Base-by-base conservation (phyloP, 2,113 vertebrate species). In the Rattus rattus region DNA sequence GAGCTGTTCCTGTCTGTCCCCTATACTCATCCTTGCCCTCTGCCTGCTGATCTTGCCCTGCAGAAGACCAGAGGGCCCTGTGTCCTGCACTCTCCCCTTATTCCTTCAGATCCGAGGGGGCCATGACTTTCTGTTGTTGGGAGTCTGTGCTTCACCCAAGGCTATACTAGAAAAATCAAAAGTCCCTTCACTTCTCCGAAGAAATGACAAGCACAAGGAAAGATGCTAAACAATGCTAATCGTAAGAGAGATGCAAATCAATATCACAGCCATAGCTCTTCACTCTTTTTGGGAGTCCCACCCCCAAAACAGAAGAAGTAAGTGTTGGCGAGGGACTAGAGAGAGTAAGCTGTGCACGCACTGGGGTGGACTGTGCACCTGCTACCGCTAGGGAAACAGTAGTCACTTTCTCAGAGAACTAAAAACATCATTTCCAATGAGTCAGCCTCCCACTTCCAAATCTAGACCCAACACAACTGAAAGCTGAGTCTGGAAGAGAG, bases 341-440 rank as follows among this genome's bases (percentile, higher is more conserved):
- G 70, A 65, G 70, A 12, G 22, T 17, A 30, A 69, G 56, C 28
- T 4, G 0, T 36, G 28, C 1, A 11, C 2, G 33, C 7, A 1
- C 67, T 5, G 2, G n/a, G 47, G 10, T 7, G 69, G 54, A 43
- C 43, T 16, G 43, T 30, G 1, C 36, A 19, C 30, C 28, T 3
- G 14, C 24, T 30, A 9, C 80, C 5, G 2, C 56, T 63, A 20
- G 33, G 17, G 79, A 86, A 80, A 94, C 43, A 54, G 49, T 13
- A 33, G 1, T 49, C 26, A 33, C 43, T 7, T 79, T 59, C 81
- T 91, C 69, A 47, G 52, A 92, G 73, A 59, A 20, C 36, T n/a
- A 56, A 87, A 67, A 69, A n/a, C 7, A n/a, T 52, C 84, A 65
- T 3, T 26, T 12, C 26, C 36, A 4, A 17, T 22, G 30, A 85